These are phyloP conservation scores for Agrochola lota DNA, from an alignment of 2,888 invertebrate species.

Conservation along the genomic window DNA sequence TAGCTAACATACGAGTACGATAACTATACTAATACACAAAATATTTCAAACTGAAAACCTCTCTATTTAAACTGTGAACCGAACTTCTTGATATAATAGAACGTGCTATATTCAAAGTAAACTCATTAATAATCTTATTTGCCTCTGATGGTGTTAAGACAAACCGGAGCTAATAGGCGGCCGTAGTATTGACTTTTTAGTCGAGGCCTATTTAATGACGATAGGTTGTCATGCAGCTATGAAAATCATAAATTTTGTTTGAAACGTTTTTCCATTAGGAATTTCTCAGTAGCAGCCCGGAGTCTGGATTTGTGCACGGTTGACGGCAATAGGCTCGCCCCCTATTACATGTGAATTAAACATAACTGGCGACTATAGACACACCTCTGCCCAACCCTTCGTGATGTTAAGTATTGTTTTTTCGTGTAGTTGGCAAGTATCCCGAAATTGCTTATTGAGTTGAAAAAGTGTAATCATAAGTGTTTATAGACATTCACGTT, in stretches of 20 bases:
- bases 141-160: slow-evolving; percentile 61
- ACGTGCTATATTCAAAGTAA: slow-evolving; percentile 31
- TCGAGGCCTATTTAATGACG: slow-evolving; percentile 63
- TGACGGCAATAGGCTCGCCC: too few relatives aligned
- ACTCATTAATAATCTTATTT: slow-evolving; percentile 49
- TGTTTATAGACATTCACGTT: too few relatives aligned
- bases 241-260: slow-evolving; percentile 4
- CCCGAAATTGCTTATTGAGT: background rate
- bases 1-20: too few relatives aligned
- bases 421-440: background rate
- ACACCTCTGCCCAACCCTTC: too few relatives aligned
- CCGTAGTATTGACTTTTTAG: slow-evolving; percentile 66
- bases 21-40: background rate
- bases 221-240: slow-evolving; percentile 47
- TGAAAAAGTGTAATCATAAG: too few relatives aligned
- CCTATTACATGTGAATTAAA: too few relatives aligned
- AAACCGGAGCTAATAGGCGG: slow-evolving; percentile 64
- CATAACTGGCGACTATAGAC: too few relatives aligned
- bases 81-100: background rate
- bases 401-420: too few relatives aligned
- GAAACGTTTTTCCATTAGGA: background rate
- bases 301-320: background rate
- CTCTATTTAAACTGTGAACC: slow-evolving; percentile 3
- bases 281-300: background rate
- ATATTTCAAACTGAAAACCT: slow-evolving; percentile 7